Evolutionary conservation across 1,140 invertebrate genomes (phyloP).

Genomic region (Dinothrombium tinctorium): DNA sequence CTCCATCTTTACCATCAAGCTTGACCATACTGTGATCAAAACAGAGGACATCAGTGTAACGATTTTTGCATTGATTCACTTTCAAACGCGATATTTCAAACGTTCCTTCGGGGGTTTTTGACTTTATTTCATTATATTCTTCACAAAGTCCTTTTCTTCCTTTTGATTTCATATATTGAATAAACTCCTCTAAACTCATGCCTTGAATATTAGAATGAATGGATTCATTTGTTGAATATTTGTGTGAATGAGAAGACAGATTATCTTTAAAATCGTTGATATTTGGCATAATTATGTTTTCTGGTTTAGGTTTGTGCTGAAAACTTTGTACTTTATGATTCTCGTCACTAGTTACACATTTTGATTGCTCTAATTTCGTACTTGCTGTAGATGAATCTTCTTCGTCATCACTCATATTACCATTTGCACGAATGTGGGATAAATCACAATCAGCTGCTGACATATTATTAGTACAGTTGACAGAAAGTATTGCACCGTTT

Average conservation of each 20-base stretch:
- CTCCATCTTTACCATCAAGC: constrained; percentile 33
- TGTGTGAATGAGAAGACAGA: background rate
- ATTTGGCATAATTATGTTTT: constrained; percentile 2
- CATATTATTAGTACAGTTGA: background rate
- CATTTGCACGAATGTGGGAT: background rate
- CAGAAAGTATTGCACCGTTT: background rate
- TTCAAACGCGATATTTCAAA: constrained; percentile 31
- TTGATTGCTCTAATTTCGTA: background rate
- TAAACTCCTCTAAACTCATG: constrained; percentile 45
- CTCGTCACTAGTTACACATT: too few species aligned
- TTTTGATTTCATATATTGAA: constrained; percentile 42
- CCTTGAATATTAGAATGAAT: constrained; percentile 18
- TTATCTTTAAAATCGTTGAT: background rate
- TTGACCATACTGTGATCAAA: constrained; percentile 80
- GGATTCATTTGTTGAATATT: background rate
- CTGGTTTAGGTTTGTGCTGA: constrained; percentile 1
- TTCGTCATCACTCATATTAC: constrained; percentile 4
- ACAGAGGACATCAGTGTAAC: constrained; percentile 86
- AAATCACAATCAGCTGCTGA: background rate
- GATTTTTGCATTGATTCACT: constrained; percentile 67
- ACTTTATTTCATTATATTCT: constrained; percentile 53
- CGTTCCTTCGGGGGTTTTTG: constrained; percentile 1
- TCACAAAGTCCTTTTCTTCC: constrained; percentile 49
- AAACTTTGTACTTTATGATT: too few species aligned
- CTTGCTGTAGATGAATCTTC: background rate